Base-by-base conservation (phyloP, 2,888 invertebrate genomes). In the Cryptosula pallasiana region DNA sequence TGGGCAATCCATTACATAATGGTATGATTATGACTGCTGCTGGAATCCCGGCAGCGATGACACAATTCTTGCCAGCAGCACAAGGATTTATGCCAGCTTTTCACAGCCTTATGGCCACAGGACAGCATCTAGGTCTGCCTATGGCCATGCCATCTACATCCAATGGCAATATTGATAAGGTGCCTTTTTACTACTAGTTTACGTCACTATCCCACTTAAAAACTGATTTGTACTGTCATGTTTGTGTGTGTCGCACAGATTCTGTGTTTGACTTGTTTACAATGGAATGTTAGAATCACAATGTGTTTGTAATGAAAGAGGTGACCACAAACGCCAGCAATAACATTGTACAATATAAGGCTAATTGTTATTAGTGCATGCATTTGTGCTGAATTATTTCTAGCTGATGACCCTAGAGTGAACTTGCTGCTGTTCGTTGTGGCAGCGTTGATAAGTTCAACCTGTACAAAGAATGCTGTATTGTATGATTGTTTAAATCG, bases 91-190 rank as follows among this genome's bases (percentile, higher is more conserved):
- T 63, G 34, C 63, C 63, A 13, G 63, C 32, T 32, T 63, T 63
- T 32, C 63, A 57, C 23, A 57, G 25, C 25, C 25, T 57, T 13
- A 57, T 57, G 57, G 57, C 57, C 5, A 5, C 63, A 9, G 63
- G 63, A 27, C 63, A 32, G n/a, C 32, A 27, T n/a, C 63, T 63
- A 16, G 27, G 32, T 34, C 32, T 63, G 32, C 63, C 63, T 5
- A 63, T 63, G 63, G 63, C 63, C 13, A 63, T 63, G 34, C 25
- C 63, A 29, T 63, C 63, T 13, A 63, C 63, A 32, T 63, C 63
- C 32, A 32, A 32, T 32, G 32, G 27, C 32, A 13, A 13, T 20
- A 63, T 63, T 9, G 63, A 63, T 32, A 63, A 63, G 63, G 63
- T 63, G 32, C 9, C 45, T 20, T 45, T 9, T 13, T 45, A 45